These are phyloP conservation scores for Steromphala cineraria DNA, from an alignment of 2,888 invertebrate species.

Conservation along the genomic window DNA sequence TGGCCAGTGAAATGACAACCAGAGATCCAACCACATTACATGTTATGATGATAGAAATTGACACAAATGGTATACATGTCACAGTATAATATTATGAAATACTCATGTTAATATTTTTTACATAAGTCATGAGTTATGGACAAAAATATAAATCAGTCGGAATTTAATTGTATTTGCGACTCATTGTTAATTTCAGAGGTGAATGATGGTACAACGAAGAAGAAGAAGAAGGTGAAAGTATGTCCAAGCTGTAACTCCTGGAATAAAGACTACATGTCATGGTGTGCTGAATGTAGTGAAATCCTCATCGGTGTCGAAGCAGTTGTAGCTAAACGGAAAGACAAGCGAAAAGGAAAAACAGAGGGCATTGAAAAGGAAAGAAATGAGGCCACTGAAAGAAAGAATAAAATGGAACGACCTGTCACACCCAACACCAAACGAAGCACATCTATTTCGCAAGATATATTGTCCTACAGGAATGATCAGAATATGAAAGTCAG, in stretches of 20 bases:
- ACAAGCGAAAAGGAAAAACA: constrained; percentile 27
- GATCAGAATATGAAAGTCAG: neutral
- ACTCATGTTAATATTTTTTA: no score
- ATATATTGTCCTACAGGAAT: neutral
- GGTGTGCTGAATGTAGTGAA: constrained; percentile 68
- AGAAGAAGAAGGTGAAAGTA: constrained; percentile 46
- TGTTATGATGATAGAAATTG: no score
- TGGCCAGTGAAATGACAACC: no score
- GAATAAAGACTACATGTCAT: constrained; percentile 67
- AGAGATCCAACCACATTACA: no score
- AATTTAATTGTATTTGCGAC: no score
- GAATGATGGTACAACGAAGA: constrained; percentile 23
- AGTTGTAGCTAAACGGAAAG: constrained; percentile 46
- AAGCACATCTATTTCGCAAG: neutral
- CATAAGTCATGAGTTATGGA: no score
- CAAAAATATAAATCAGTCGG: no score
- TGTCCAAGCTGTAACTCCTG: constrained; percentile 65
- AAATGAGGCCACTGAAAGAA: neutral
- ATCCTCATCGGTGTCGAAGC: constrained; percentile 66
- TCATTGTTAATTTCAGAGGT: neutral
- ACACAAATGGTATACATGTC: no score
- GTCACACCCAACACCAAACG: neutral
- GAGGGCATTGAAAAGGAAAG: neutral
- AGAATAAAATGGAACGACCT: neutral
- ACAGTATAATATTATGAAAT: no score